A percentile compares a stretch with the other conserved stretches of the same genome.
phyloP scores from a whole-genome alignment of 2,888 invertebrate genomes.

The Dryocosmus kuriphilus region DNA sequence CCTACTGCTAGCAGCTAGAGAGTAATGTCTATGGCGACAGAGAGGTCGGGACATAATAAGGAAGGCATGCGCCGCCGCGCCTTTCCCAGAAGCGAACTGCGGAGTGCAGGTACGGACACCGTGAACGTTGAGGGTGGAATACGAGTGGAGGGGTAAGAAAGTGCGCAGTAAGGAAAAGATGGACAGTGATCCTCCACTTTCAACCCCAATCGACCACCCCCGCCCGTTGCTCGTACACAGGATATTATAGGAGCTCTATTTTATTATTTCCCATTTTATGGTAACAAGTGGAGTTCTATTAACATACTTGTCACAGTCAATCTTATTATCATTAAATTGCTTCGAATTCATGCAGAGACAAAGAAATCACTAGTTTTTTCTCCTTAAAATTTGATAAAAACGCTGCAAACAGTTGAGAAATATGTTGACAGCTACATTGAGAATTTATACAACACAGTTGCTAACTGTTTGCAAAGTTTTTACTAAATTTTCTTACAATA shows the following conservation, averaged over 20 bases:
- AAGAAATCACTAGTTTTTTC: too few species aligned
- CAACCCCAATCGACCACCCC: constrained; percentile 55
- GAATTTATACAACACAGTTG: too few species aligned
- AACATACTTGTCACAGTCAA: background rate
- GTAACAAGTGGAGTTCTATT: background rate
- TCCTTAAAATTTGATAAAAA: too few species aligned
- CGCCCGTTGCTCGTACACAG: constrained; percentile 37
- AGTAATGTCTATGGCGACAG: constrained; percentile 34
- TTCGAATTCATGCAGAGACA: too few species aligned
- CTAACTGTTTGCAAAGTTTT: too few species aligned
- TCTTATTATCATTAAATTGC: too few species aligned
- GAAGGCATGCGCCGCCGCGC: constrained; percentile 63
- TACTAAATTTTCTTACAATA: too few species aligned
- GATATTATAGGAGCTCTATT: constrained; percentile 18
- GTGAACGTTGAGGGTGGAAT: constrained; percentile 60
- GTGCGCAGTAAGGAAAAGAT: constrained; percentile 71
- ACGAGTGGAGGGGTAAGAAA: constrained; percentile 69
- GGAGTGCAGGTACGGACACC: constrained; percentile 61
- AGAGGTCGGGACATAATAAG: constrained; percentile 44
- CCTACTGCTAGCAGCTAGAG: background rate
- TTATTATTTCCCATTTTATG: constrained; percentile 27
- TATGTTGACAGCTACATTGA: too few species aligned
- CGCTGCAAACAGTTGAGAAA: too few species aligned
- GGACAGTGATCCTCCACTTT: constrained; percentile 62
- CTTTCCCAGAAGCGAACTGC: constrained; percentile 66